Evolutionary conservation across 2,888 invertebrate genomes (phyloP).

Genomic region (Lasioglossum morio): DNA sequence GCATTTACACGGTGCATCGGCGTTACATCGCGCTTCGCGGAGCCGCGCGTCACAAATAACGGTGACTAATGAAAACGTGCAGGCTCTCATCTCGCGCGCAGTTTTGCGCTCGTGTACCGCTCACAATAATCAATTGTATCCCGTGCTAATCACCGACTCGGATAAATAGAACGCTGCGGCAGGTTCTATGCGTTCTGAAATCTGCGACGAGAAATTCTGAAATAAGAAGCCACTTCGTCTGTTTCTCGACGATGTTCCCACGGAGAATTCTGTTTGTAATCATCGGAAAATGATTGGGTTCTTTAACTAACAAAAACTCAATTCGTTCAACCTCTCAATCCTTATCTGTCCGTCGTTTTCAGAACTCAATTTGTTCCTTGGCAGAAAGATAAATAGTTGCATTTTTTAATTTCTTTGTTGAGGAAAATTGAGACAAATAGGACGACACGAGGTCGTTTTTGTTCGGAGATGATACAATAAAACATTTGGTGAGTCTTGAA

Average conservation of each 20-base stretch:
- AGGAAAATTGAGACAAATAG: not conserved
- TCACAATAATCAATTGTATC: slow-evolving; percentile 59
- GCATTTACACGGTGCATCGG: slow-evolving; percentile 67
- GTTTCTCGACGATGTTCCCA: not conserved
- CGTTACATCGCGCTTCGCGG: slow-evolving; percentile 43
- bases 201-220: not conserved
- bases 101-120: slow-evolving; percentile 18
- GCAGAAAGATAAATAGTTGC: not conserved
- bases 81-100: slow-evolving; percentile 44
- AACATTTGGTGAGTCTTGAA: too few relatives aligned
- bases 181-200: slow-evolving; percentile 7
- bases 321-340: not conserved
- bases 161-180: slow-evolving; percentile 26
- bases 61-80: slow-evolving; percentile 72
- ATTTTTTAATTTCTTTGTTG: not conserved
- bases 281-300: not conserved
- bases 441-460: not conserved
- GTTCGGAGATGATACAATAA: not conserved
- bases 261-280: not conserved
- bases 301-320: not conserved
- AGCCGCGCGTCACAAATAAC: slow-evolving; percentile 68
- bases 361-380: not conserved
- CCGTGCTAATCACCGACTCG: slow-evolving; percentile 50
- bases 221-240: not conserved
- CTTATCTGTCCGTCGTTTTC: not conserved